Evolutionary conservation across 1,140 invertebrate genomes (phyloP).

Genomic region (Patella vulgata): DNA sequence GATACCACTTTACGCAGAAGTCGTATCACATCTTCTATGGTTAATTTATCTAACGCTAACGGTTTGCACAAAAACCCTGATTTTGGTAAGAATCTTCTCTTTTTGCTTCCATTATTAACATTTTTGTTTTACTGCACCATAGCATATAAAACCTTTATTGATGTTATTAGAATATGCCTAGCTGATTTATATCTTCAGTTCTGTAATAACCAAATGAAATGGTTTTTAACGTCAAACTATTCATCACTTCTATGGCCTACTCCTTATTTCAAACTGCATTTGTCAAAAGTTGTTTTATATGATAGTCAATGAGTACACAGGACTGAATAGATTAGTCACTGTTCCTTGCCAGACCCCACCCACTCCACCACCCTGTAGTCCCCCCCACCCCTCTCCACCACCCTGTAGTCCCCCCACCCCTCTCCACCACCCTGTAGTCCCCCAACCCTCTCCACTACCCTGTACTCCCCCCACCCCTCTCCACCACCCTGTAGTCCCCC

Average conservation of each 20-base stretch:
- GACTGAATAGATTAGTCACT: too few relatives aligned
- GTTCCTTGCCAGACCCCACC: too few relatives aligned
- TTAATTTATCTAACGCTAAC: constrained; percentile 46
- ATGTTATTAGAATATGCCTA: too few relatives aligned
- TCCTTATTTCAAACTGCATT: not conserved
- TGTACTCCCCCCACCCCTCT: not conserved
- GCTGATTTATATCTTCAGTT: not conserved
- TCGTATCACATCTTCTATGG: constrained; percentile 52
- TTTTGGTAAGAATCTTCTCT: constrained; percentile 53
- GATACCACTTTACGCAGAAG: constrained; percentile 46
- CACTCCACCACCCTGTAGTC: too few relatives aligned
- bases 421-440: too few relatives aligned
- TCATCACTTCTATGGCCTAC: not conserved
- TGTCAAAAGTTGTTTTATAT: not conserved
- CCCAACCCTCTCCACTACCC: not conserved
- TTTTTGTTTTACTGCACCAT: too few relatives aligned
- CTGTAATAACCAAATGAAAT: not conserved
- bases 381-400: too few relatives aligned
- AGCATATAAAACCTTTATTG: too few relatives aligned
- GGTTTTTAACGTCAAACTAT: not conserved
- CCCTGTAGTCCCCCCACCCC: too few relatives aligned
- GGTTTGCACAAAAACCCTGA: constrained; percentile 45
- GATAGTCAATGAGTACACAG: not conserved
- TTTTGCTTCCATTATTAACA: too few relatives aligned
- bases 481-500: too few relatives aligned